These are phyloP conservation scores for Cheilosia impressa DNA, from an alignment of 2,888 invertebrate species.

Conservation along the genomic window DNA sequence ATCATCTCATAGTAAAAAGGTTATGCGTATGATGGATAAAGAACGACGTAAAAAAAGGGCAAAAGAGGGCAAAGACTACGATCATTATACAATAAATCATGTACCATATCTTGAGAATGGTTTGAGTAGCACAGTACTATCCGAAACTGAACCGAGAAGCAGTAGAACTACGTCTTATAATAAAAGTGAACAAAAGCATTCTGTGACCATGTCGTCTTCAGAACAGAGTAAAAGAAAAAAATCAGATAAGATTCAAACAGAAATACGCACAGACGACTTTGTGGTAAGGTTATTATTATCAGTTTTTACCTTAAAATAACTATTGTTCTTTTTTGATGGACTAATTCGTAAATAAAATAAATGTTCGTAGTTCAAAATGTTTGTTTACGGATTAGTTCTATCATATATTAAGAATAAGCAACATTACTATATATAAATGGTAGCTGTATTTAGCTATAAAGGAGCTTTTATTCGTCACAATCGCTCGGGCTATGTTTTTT, in stretches of 20 bases:
- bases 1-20: conserved; percentile 95
- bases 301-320: conserved; percentile 25
- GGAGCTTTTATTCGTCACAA: background rate
- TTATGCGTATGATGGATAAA: conserved; percentile 93
- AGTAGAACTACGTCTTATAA: conserved; percentile 12
- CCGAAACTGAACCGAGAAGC: conserved; percentile 31
- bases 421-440: background rate
- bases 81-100: conserved; percentile 68
- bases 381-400: conserved; percentile 9
- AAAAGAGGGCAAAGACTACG: conserved; percentile 78
- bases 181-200: conserved; percentile 52
- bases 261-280: conserved; percentile 89
- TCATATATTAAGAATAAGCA: background rate
- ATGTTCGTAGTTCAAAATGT: conserved; percentile 2
- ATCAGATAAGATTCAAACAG: conserved; percentile 86
- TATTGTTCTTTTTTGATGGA: conserved; percentile 13
- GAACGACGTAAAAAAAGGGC: conserved; percentile 85
- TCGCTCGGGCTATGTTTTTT: background rate
- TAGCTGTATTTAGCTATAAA: background rate
- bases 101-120: conserved; percentile 21
- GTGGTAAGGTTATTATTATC: conserved; percentile 85
- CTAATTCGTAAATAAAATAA: conserved; percentile 32
- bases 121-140: background rate
- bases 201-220: conserved; percentile 46
- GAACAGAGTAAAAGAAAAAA: conserved; percentile 83